These are phyloP conservation scores for Acrobasis repandana DNA, from an alignment of 2,888 invertebrate genomes.

Conservation along the genomic window DNA sequence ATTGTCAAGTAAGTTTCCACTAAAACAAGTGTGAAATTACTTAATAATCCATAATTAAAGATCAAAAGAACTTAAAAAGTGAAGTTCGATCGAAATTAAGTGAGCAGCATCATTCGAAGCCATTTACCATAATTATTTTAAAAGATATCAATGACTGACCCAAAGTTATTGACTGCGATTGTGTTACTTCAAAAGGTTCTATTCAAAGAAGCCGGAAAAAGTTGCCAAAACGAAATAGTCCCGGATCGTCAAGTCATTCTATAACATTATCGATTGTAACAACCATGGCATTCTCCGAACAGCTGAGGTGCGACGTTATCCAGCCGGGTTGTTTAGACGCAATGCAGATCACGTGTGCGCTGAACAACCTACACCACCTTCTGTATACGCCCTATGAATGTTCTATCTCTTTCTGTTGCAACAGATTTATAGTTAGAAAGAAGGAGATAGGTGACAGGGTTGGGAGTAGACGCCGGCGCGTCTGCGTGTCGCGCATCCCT, in stretches of 20 bases:
- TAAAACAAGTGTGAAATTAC: too few relatives aligned
- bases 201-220: neutral
- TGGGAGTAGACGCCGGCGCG: slow-evolving; percentile 68
- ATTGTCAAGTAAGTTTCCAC: too few relatives aligned
- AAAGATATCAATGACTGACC: neutral
- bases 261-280: slow-evolving; percentile 69
- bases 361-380: slow-evolving; percentile 62
- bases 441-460: slow-evolving; percentile 45
- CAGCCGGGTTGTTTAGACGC: slow-evolving; percentile 81
- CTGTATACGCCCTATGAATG: slow-evolving; percentile 66
- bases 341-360: slow-evolving; percentile 83
- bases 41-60: too few relatives aligned
- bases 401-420: slow-evolving; percentile 42
- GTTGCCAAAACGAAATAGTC: slow-evolving; percentile 17
- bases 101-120: too few relatives aligned
- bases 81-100: too few relatives aligned
- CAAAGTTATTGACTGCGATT: neutral
- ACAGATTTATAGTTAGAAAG: slow-evolving; percentile 23
- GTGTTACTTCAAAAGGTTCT: neutral
- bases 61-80: too few relatives aligned
- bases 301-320: slow-evolving; percentile 74
- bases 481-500: slow-evolving; percentile 64
- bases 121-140: neutral
- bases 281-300: slow-evolving; percentile 64
- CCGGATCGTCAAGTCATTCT: slow-evolving; percentile 47